These are phyloP conservation scores for Nephotettix cincticeps DNA, from an alignment of 1,140 invertebrate genomes.

Conservation along the genomic window DNA sequence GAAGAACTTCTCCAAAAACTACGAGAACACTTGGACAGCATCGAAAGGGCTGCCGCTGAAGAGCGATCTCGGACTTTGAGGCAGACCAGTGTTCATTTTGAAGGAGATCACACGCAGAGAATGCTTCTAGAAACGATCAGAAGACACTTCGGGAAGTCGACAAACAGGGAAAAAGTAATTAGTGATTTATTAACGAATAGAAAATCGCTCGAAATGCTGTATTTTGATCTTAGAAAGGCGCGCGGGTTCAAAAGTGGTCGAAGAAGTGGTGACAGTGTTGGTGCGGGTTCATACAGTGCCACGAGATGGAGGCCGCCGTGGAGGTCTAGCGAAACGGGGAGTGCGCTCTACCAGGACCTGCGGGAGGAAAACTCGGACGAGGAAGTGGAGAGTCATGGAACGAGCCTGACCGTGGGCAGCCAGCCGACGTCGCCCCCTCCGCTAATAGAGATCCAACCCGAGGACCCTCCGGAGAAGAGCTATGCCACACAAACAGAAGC, in stretches of 20 bases:
- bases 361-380: neutral
- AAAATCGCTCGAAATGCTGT: constrained; percentile 67
- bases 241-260: constrained; percentile 61
- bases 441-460: constrained; percentile 61
- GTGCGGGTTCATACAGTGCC: neutral
- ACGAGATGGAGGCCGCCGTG: neutral
- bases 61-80: constrained; percentile 34
- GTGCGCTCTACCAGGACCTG: constrained; percentile 1
- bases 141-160: constrained; percentile 63
- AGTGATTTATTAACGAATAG: constrained; percentile 68
- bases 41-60: constrained; percentile 39
- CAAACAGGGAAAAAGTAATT: constrained; percentile 64
- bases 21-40: constrained; percentile 59
- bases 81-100: constrained; percentile 44
- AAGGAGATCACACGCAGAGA: constrained; percentile 58
- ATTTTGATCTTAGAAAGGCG: constrained; percentile 68
- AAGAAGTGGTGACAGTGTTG: constrained; percentile 14
- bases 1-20: constrained; percentile 64
- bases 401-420: neutral
- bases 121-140: constrained; percentile 62
- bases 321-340: neutral
- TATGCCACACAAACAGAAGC: constrained; percentile 61
- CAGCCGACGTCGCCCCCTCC: constrained; percentile 59
- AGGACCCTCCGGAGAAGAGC: constrained; percentile 14
- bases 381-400: neutral